phyloP scores from a whole-genome alignment of 1,140 invertebrate species.

The Leptinotarsa defecta region DNA sequence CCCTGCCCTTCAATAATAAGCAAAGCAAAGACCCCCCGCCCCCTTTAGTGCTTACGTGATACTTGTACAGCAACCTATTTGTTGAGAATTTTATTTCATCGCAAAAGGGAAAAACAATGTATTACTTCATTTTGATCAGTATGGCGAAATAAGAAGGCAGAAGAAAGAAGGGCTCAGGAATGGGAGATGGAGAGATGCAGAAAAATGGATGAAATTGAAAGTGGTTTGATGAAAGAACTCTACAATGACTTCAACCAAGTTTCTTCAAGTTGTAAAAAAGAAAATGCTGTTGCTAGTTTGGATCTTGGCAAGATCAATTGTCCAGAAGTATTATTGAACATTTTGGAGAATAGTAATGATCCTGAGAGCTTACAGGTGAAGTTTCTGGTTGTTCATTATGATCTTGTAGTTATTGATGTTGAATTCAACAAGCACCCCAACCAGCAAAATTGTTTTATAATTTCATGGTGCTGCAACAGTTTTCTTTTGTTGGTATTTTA shows the following conservation, averaged over 20 bases:
- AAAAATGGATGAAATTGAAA: slow-evolving; percentile 38
- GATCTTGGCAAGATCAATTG: slow-evolving; percentile 42
- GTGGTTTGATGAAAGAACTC: background rate
- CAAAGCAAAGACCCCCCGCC: no score
- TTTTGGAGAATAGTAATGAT: slow-evolving; percentile 48
- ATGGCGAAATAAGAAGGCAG: slow-evolving; percentile 59
- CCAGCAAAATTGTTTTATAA: no score
- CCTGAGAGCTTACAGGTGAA: slow-evolving; percentile 49
- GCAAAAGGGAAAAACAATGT: no score
- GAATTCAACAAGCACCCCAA: no score
- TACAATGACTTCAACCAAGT: background rate
- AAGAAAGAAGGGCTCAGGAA: slow-evolving; percentile 57
- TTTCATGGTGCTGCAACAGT: no score
- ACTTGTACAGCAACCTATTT: no score
- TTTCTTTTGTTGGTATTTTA: no score
- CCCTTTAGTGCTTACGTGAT: no score
- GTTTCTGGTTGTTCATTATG: no score
- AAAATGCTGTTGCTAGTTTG: background rate
- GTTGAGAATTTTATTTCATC: no score
- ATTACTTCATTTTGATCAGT: slow-evolving; percentile 51
- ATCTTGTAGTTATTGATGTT: no score
- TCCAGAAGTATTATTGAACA: slow-evolving; percentile 43
- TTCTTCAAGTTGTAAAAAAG: background rate
- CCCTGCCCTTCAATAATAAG: no score
- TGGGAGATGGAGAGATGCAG: slow-evolving; percentile 48